Evolutionary conservation across 2,113 vertebrate genomes (phyloP).

Genomic region (Lates calcarifer): DNA sequence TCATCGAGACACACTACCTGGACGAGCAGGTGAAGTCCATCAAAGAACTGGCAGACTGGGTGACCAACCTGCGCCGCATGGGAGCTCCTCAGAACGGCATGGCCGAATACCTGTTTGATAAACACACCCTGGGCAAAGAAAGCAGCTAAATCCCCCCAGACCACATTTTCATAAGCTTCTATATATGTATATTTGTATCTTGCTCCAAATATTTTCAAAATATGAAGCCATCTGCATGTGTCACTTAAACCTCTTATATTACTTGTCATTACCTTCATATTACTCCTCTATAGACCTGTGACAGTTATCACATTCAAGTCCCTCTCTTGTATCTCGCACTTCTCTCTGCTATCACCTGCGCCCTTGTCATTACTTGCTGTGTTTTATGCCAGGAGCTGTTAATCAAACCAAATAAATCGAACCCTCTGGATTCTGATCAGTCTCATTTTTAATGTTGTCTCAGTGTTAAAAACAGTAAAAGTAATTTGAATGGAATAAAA

Average conservation of each 20-base stretch:
- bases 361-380: slow-evolving; percentile 14
- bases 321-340: not conserved
- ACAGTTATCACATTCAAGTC: not conserved
- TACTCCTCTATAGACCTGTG: not conserved
- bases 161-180: slow-evolving; percentile 4
- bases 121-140: slow-evolving; percentile 92
- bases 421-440: slow-evolving; percentile 74
- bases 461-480: not conserved
- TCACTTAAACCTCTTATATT: slow-evolving; percentile 15
- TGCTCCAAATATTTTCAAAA: slow-evolving; percentile 36
- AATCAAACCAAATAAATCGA: slow-evolving; percentile 74
- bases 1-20: slow-evolving; percentile 96
- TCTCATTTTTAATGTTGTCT: not conserved
- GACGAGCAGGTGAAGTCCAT: slow-evolving; percentile 97
- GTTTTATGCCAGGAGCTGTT: slow-evolving; percentile 50
- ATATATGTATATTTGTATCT: slow-evolving; percentile 48
- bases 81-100: slow-evolving; percentile 93
- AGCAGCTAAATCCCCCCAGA: slow-evolving; percentile 76
- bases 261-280: not conserved
- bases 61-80: slow-evolving; percentile 95
- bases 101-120: slow-evolving; percentile 98
- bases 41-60: slow-evolving; percentile 93
- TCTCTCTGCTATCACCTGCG: not conserved
- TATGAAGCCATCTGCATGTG: slow-evolving; percentile 54
- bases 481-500: not conserved